Percentiles rank a stretch among this genome's conserved stretches.
These are phyloP conservation scores for Drosophila incognita DNA, from an alignment of 2,888 invertebrate genomes.

Conservation along the genomic window DNA sequence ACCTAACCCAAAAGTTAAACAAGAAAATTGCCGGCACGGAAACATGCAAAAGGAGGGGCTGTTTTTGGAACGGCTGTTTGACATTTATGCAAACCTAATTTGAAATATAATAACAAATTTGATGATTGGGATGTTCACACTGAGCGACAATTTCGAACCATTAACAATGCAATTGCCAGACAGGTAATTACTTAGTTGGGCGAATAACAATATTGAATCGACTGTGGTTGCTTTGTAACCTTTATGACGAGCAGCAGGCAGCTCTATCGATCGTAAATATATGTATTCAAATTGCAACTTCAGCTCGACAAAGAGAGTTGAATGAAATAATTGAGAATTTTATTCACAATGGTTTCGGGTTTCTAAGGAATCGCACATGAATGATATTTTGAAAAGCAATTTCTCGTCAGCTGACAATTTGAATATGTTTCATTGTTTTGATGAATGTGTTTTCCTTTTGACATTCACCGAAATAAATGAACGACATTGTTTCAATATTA, in stretches of 20 bases:
- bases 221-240: conserved; percentile 11
- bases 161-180: conserved; percentile 40
- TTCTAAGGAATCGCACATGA: not conserved
- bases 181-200: conserved; percentile 60
- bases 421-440: not conserved
- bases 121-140: conserved; percentile 23
- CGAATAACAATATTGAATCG: conserved; percentile 5
- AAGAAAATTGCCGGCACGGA: conserved; percentile 24
- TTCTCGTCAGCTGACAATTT: not conserved
- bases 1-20: conserved; percentile 25
- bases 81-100: conserved; percentile 55
- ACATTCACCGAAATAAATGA: not conserved
- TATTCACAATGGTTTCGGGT: not conserved
- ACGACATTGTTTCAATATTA: not conserved
- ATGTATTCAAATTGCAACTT: conserved; percentile 1
- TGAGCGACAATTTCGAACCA: conserved; percentile 30
- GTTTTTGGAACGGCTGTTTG: conserved; percentile 5
- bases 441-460: not conserved
- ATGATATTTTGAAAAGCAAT: not conserved
- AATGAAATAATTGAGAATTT: not conserved
- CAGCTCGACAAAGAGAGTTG: not conserved
- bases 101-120: conserved; percentile 55
- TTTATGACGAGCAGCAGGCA: not conserved
- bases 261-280: conserved; percentile 13
- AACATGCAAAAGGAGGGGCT: not conserved